Conservation (phyloP, 1,140 invertebrate species). For the Heliconius hewitsoni region DNA sequence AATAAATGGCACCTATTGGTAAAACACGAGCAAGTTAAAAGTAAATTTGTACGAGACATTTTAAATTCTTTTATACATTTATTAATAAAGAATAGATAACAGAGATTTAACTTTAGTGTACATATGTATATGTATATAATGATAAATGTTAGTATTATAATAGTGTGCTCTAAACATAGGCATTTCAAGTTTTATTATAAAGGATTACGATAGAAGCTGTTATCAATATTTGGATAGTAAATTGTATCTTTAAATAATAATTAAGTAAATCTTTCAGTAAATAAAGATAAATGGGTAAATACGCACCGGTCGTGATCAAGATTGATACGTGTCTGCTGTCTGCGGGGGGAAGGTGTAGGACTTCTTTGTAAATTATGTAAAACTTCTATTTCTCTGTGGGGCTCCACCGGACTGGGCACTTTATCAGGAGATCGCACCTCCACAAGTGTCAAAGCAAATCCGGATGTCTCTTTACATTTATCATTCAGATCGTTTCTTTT, state of each 20-base stretch:
- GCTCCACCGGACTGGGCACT: slow-evolving; percentile 71
- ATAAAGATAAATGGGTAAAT: slow-evolving; percentile 12
- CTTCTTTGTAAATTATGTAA: slow-evolving; percentile 84
- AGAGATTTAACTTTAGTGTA: background rate
- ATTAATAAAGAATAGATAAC: slow-evolving; percentile 4
- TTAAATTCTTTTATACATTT: background rate
- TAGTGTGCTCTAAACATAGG: slow-evolving; percentile 3
- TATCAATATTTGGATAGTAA: background rate
- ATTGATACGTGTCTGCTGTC: slow-evolving; percentile 60
- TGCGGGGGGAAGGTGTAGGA: slow-evolving; percentile 73
- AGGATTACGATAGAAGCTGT: background rate
- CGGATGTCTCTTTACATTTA: slow-evolving; percentile 55
- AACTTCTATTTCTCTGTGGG: slow-evolving; percentile 84
- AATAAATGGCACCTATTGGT: background rate
- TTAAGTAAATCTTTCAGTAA: background rate
- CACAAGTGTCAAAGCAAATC: slow-evolving; percentile 63
- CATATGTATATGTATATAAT: background rate
- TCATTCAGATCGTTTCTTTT: slow-evolving; percentile 64
- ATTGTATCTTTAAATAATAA: slow-evolving; percentile 9
- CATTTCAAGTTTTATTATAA: background rate
- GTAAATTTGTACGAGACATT: background rate
- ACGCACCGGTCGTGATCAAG: slow-evolving; percentile 69
- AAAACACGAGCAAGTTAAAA: background rate
- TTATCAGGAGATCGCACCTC: slow-evolving; percentile 76
- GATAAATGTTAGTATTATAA: slow-evolving; percentile 1